These are phyloP conservation scores for Tribolium castaneum DNA, from an alignment of 1,140 invertebrate genomes.

Conservation along the genomic window DNA sequence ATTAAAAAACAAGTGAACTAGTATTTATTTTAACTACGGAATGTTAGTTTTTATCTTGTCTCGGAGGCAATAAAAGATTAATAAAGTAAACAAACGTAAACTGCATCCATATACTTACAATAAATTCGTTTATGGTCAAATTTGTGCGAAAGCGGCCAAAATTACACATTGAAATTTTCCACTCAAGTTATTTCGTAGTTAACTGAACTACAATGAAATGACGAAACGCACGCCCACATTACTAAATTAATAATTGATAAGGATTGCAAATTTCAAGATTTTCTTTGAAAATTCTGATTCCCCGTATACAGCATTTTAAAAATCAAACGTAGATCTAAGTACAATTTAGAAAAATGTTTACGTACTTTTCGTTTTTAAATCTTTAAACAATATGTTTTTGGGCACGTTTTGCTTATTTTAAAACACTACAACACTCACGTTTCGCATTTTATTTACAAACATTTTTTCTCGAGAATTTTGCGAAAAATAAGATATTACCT, in stretches of 20 bases:
- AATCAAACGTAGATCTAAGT: too few species aligned
- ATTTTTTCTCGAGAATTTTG: too few species aligned
- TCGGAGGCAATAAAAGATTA: neutral
- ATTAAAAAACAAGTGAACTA: neutral
- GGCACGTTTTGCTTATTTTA: too few species aligned
- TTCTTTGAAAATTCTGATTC: neutral
- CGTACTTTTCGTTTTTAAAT: too few species aligned
- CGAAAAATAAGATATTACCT: too few species aligned
- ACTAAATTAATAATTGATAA: neutral
- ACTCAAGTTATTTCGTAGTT: neutral
- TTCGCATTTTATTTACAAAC: too few species aligned
- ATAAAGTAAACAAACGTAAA: neutral
- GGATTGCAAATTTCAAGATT: neutral
- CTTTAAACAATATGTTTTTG: too few species aligned
- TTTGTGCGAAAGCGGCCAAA: neutral
- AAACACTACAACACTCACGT: too few species aligned
- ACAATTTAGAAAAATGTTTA: too few species aligned
- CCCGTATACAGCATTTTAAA: neutral
- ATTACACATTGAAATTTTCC: neutral
- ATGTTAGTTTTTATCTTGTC: neutral
- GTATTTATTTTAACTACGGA: neutral
- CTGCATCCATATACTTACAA: neutral
- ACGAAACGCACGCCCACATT: neutral
- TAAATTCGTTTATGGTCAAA: neutral
- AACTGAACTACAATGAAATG: neutral